Percentiles rank a stretch among this genome's conserved stretches.
Evolutionary conservation across 2,113 vertebrate genomes (phyloP).

Genomic region (Polypterus bichir): DNA sequence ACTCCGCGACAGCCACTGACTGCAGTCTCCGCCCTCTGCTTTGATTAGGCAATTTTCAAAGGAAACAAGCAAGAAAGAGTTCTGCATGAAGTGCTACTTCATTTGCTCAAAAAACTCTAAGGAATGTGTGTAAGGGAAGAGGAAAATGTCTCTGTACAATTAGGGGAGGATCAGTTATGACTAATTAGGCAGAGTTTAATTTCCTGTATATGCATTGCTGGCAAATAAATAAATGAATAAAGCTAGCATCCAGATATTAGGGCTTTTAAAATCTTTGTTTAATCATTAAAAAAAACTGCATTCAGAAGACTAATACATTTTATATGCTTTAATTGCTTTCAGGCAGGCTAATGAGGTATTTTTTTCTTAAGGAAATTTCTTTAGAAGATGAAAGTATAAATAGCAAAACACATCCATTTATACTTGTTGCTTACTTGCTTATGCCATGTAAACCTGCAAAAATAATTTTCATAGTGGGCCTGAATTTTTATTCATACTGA

Average conservation of each 20-base stretch:
- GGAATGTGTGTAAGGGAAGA: neutral
- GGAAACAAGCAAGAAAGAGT: no score
- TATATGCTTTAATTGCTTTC: neutral
- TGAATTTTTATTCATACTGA: no score
- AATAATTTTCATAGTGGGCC: no score
- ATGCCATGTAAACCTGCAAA: no score
- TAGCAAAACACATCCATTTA: no score
- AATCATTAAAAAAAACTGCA: no score
- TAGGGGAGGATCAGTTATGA: conserved; percentile 5
- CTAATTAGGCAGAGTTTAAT: conserved; percentile 9
- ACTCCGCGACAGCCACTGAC: no score
- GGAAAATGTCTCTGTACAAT: conserved; percentile 4
- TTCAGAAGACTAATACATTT: neutral
- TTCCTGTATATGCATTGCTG: neutral
- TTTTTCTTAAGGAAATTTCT: no score
- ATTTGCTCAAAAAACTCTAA: neutral
- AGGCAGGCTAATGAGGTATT: neutral
- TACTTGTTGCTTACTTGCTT: no score
- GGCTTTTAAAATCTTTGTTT: neutral
- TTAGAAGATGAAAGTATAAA: no score
- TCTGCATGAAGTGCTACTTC: conserved; percentile 1
- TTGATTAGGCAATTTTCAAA: no score
- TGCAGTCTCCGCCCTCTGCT: no score
- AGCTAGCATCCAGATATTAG: neutral
- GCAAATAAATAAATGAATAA: neutral